Evolutionary conservation across 2,113 vertebrate genomes (phyloP).

Genomic region (Danionella cerebrum): DNA sequence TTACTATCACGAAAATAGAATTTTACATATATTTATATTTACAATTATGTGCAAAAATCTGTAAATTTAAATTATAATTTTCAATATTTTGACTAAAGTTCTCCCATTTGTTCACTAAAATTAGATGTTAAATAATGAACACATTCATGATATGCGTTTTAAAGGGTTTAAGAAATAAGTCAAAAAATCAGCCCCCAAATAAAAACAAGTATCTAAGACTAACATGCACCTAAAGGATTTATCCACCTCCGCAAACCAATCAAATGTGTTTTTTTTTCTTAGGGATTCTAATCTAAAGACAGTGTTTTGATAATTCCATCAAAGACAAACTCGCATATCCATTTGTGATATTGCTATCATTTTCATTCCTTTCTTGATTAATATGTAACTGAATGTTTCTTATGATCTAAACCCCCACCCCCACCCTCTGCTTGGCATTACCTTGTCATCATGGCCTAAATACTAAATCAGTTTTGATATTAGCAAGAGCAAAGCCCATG

Average conservation of each 20-base stretch:
- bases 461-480: slow-evolving; percentile 46
- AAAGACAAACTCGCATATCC: slow-evolving; percentile 28
- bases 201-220: slow-evolving; percentile 10
- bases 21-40: too few relatives aligned
- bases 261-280: slow-evolving; percentile 49
- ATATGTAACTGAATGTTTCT: slow-evolving; percentile 10
- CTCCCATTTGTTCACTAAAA: not conserved
- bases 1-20: too few relatives aligned
- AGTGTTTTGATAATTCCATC: slow-evolving; percentile 57
- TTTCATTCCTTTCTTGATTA: slow-evolving; percentile 47
- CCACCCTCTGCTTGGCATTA: slow-evolving; percentile 15
- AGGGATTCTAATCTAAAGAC: slow-evolving; percentile 65
- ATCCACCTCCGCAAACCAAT: slow-evolving; percentile 1
- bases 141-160: not conserved
- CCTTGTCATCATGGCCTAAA: slow-evolving; percentile 36
- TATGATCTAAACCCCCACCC: not conserved
- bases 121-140: slow-evolving; percentile 5
- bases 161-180: too few relatives aligned
- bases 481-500: slow-evolving; percentile 38
- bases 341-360: slow-evolving; percentile 51
- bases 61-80: too few relatives aligned
- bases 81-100: too few relatives aligned
- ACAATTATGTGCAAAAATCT: too few relatives aligned
- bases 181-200: slow-evolving; percentile 8
- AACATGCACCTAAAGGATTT: slow-evolving; percentile 16